phyloP scores from a whole-genome alignment of 2,797 vertebrate species.

The Tapera naevia region DNA sequence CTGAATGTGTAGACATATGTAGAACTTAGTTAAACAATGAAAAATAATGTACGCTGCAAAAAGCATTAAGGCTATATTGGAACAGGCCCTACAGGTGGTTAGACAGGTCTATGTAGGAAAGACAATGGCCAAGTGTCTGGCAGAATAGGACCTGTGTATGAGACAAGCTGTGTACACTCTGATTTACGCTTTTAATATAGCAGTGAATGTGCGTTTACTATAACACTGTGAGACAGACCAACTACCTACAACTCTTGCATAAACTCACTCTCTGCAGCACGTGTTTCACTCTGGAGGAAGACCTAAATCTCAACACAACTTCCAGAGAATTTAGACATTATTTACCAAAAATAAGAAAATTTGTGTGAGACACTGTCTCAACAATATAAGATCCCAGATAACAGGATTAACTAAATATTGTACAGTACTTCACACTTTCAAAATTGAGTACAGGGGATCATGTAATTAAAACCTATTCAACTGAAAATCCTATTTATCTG shows the following conservation, averaged over 20 bases:
- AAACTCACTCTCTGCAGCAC: not conserved
- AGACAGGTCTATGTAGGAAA: not conserved
- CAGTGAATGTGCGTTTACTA: not conserved
- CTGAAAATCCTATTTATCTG: slow-evolving; percentile 76
- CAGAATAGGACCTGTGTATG: not conserved
- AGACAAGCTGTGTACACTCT: not conserved
- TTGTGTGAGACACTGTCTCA: not conserved
- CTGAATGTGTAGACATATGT: not conserved
- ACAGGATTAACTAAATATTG: slow-evolving; percentile 51
- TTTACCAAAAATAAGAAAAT: slow-evolving; percentile 36
- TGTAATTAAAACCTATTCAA: slow-evolving; percentile 80
- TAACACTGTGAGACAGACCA: not conserved
- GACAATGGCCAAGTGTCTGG: not conserved
- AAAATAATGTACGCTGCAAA: not conserved
- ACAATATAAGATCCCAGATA: slow-evolving; percentile 37
- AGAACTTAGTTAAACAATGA: not conserved
- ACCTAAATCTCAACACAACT: not conserved
- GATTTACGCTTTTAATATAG: not conserved
- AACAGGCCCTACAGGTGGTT: not conserved
- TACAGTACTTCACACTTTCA: slow-evolving; percentile 45
- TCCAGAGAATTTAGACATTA: slow-evolving; percentile 10
- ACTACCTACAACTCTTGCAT: not conserved
- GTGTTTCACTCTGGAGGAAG: not conserved
- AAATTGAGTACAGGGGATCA: slow-evolving; percentile 58
- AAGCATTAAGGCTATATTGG: not conserved